Percentiles rank a stretch among this genome's conserved stretches.
Conservation (phyloP, 1,140 invertebrate species). For the Trichomalopsis sarcophagae region DNA sequence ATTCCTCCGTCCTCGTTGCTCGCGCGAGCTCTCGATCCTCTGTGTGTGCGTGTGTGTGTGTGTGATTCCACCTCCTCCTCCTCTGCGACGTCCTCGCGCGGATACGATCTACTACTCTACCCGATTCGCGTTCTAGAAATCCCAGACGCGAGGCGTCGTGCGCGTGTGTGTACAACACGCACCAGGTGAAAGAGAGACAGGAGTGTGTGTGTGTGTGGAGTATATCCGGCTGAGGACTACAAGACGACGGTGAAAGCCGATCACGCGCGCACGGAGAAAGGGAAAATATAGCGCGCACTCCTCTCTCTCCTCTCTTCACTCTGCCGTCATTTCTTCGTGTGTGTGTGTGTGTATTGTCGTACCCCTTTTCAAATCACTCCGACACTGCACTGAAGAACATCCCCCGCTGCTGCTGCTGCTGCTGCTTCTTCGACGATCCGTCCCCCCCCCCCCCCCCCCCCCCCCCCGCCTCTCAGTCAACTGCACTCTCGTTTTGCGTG, state of each 20-base stretch:
- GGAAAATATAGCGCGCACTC: not conserved
- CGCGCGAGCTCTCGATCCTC: not conserved
- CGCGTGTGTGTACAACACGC: not conserved
- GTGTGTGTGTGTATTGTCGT: no score
- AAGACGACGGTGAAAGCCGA: constrained; percentile 33
- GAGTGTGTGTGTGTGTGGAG: not conserved
- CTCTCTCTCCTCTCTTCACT: not conserved
- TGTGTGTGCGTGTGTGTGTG: no score
- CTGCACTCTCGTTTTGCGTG: not conserved
- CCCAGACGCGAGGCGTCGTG: not conserved
- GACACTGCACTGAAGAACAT: not conserved
- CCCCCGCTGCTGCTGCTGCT: not conserved
- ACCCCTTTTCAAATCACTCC: constrained; percentile 4
- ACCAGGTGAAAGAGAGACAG: not conserved
- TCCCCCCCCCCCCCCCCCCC: no score
- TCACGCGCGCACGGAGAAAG: constrained; percentile 13
- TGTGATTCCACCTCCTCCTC: not conserved
- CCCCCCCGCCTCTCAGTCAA: not conserved
- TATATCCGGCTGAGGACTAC: not conserved
- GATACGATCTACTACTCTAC: not conserved
- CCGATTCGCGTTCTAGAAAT: not conserved
- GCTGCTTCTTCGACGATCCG: not conserved
- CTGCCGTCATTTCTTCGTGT: not conserved
- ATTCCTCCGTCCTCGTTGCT: constrained; percentile 28
- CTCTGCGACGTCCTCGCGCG: not conserved